Evolutionary conservation across 2,113 vertebrate species (phyloP).

Genomic region (Megalops atlanticus): DNA sequence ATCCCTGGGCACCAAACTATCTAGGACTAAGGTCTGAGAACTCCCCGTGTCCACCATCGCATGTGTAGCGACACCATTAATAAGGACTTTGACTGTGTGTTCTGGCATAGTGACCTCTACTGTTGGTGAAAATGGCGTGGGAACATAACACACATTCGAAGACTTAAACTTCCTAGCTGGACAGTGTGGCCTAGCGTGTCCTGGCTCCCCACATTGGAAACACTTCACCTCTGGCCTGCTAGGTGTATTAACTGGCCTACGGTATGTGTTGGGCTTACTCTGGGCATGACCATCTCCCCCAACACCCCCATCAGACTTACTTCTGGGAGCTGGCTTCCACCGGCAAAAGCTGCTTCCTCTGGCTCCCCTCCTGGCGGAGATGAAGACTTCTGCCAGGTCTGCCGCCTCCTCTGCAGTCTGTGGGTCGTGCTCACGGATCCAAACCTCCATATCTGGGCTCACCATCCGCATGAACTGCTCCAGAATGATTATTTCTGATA

Average conservation of each 20-base stretch:
- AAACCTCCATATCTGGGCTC: not conserved
- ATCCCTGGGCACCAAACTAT: not conserved
- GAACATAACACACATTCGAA: too few species aligned
- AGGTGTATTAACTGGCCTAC: too few species aligned
- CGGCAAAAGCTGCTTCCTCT: too few species aligned
- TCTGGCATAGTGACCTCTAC: not conserved
- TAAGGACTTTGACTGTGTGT: not conserved
- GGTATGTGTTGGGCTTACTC: too few species aligned
- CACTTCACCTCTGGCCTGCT: not conserved
- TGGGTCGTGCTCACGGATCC: conserved; percentile 22
- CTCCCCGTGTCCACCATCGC: not conserved
- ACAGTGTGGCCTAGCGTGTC: not conserved
- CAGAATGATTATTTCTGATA: not conserved
- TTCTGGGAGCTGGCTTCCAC: not conserved
- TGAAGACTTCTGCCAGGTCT: not conserved
- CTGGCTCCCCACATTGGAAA: not conserved
- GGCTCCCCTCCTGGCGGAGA: not conserved
- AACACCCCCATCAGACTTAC: not conserved
- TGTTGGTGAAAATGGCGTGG: too few species aligned
- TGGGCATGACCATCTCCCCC: too few species aligned
- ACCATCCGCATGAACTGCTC: conserved; percentile 21
- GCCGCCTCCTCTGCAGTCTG: not conserved
- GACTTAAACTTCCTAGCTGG: not conserved
- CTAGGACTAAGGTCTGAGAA: not conserved
- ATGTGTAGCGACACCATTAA: not conserved